Evolutionary conservation across 2,113 vertebrate species (phyloP).

Genomic region (Smithornis capensis): DNA sequence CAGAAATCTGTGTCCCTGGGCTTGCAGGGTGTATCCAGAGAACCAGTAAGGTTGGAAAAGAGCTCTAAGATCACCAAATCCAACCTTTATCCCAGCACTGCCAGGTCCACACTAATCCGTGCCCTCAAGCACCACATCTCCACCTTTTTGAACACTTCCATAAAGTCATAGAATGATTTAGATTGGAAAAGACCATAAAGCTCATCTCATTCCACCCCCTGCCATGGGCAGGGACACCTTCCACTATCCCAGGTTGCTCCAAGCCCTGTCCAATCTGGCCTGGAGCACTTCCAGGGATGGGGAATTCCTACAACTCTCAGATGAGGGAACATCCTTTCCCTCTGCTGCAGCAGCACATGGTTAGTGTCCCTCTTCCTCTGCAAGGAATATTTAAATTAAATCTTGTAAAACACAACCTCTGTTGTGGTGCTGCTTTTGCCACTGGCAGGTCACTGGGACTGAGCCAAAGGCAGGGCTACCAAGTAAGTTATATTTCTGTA

Average conservation of each 20-base stretch:
- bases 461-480: background rate
- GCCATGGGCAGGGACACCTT: background rate
- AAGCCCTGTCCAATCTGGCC: background rate
- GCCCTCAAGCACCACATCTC: background rate
- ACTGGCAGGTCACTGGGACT: background rate
- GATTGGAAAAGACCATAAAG: background rate
- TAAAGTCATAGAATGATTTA: background rate
- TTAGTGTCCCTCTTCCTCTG: background rate
- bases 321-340: background rate
- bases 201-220: background rate
- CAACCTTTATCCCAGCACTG: background rate
- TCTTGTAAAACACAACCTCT: background rate
- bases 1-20: background rate
- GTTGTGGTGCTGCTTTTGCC: accelerated
- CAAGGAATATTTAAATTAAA: background rate
- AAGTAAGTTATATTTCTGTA: background rate
- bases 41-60: background rate
- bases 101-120: background rate
- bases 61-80: background rate
- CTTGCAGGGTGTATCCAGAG: background rate
- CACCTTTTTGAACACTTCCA: no score
- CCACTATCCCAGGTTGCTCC: background rate
- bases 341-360: background rate
- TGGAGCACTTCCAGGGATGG: background rate
- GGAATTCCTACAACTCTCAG: background rate